These are phyloP conservation scores for Lasius fuliginosus DNA, from an alignment of 2,888 invertebrate genomes.

Conservation along the genomic window DNA sequence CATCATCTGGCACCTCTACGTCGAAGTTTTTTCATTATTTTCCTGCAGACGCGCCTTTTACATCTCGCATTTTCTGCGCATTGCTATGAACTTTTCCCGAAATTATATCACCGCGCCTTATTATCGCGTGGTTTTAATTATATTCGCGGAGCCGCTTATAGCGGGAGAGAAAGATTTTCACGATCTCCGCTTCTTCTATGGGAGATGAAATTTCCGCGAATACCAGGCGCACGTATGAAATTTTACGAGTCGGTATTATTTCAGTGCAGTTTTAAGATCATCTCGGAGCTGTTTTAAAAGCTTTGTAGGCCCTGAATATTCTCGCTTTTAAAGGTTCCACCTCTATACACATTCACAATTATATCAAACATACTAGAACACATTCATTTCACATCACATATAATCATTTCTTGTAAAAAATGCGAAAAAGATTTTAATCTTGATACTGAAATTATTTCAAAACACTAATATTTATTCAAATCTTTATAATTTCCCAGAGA, in stretches of 20 bases:
- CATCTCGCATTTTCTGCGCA: constrained; percentile 6
- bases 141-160: constrained; percentile 46
- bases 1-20: neutral
- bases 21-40: constrained; percentile 8
- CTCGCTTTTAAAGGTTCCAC: neutral
- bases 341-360: neutral
- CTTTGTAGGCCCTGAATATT: neutral
- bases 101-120: constrained; percentile 29
- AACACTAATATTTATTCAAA: neutral
- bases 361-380: neutral
- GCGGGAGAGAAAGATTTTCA: constrained; percentile 32
- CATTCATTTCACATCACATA: neutral
- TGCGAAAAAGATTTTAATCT: neutral
- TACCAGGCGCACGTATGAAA: constrained; percentile 32
- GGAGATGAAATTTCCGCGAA: constrained; percentile 35
- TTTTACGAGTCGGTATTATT: constrained; percentile 40
- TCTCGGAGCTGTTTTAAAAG: constrained; percentile 19
- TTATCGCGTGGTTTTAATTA: constrained; percentile 53
- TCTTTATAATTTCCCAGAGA: neutral
- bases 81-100: constrained; percentile 18
- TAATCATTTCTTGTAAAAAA: neutral
- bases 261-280: neutral
- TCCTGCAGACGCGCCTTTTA: neutral
- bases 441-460: constrained; percentile 12
- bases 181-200: constrained; percentile 1